Evolutionary conservation across 2,113 vertebrate genomes (phyloP).

Genomic region (Charadrius vociferus): DNA sequence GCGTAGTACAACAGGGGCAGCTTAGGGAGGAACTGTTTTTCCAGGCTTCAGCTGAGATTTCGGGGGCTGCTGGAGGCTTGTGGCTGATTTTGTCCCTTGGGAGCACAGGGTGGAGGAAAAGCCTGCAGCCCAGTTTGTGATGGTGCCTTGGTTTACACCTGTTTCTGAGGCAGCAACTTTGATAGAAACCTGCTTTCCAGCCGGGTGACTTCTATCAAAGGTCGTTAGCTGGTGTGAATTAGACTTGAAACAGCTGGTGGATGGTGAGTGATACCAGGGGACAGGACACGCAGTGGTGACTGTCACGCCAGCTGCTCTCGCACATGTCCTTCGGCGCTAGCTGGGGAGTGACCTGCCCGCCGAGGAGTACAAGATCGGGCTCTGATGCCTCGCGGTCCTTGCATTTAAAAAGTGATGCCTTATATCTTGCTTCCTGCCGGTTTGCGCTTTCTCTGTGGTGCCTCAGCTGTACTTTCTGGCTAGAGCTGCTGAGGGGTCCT

Average conservation of each 20-base stretch:
- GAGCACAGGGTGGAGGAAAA: background rate
- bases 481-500: background rate
- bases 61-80: background rate
- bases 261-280: constrained; percentile 12
- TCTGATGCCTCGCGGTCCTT: background rate
- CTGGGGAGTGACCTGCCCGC: background rate
- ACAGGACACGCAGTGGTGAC: background rate
- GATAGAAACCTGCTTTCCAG: background rate
- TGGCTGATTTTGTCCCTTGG: background rate
- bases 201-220: background rate
- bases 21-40: background rate
- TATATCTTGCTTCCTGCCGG: background rate
- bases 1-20: background rate
- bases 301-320: background rate
- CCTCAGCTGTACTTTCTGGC: background rate
- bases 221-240: background rate
- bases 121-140: fast-evolving
- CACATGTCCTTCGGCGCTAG: background rate
- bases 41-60: background rate
- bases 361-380: background rate
- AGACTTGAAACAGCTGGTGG: constrained; percentile 27
- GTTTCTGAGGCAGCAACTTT: background rate
- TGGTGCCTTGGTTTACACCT: background rate
- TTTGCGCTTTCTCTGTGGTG: background rate
- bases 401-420: background rate